Conservation (phyloP, 2,888 invertebrate genomes). For the Apomyelois bistriatella region DNA sequence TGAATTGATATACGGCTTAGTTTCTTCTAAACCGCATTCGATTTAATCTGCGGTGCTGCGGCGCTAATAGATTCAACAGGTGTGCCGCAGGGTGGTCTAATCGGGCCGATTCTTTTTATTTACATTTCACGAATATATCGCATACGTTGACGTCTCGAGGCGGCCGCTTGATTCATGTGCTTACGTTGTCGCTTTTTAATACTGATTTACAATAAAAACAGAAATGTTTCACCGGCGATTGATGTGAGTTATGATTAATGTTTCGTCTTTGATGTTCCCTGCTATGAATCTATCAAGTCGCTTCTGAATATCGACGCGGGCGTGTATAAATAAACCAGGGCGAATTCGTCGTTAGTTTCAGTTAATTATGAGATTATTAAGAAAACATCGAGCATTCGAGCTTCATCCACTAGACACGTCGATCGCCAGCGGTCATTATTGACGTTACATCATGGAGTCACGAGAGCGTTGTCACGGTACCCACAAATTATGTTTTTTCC, state of each 20-base stretch:
- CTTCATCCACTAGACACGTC: conserved; percentile 18
- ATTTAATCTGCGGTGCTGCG: conserved; percentile 52
- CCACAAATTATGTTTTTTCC: conserved; percentile 58
- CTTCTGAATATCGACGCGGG: conserved; percentile 75
- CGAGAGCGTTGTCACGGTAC: conserved; percentile 64
- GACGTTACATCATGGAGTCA: conserved; percentile 41
- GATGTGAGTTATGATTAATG: conserved; percentile 80
- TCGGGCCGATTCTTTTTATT: conserved; percentile 63
- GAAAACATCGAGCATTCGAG: conserved; percentile 49
- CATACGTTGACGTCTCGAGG: conserved; percentile 71
- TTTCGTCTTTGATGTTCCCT: conserved; percentile 72
- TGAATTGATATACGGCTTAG: conserved; percentile 59
- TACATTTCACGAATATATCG: conserved; percentile 74
- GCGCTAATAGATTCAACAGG: conserved; percentile 74
- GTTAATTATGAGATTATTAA: conserved; percentile 74
- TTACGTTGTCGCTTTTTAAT: conserved; percentile 76
- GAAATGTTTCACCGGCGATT: conserved; percentile 73
- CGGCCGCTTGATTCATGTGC: conserved; percentile 73
- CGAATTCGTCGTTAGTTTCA: conserved; percentile 67
- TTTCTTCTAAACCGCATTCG: conserved; percentile 44
- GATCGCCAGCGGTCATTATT: conserved; percentile 46
- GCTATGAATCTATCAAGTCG: conserved; percentile 78
- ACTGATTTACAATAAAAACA: conserved; percentile 80
- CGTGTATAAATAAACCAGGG: conserved; percentile 66
- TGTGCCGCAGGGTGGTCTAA: conserved; percentile 70